Evolutionary conservation across 1,140 invertebrate species (phyloP).

Genomic region (Euschistus heros): DNA sequence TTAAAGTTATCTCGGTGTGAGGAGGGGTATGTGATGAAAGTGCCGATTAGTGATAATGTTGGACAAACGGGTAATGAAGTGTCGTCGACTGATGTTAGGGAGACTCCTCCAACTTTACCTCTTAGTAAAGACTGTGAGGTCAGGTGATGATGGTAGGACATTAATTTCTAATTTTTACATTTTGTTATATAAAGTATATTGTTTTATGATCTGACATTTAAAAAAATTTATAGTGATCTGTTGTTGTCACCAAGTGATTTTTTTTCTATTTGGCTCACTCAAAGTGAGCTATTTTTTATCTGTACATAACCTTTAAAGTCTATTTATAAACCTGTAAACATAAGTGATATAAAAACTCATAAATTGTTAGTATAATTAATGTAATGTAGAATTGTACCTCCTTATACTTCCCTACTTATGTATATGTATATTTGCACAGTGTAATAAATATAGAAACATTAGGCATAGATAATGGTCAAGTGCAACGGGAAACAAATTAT

Average conservation of each 20-base stretch:
- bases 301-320: conserved; percentile 24
- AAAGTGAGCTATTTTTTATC: conserved; percentile 28
- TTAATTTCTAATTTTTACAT: conserved; percentile 18
- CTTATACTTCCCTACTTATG: conserved; percentile 17
- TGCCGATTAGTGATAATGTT: conserved; percentile 30
- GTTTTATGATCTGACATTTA: conserved; percentile 24
- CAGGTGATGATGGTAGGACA: conserved; percentile 48
- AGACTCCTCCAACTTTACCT: conserved; percentile 40
- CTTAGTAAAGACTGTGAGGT: conserved; percentile 72
- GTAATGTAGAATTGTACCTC: conserved; percentile 23
- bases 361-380: conserved; percentile 25
- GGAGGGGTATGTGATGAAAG: conserved; percentile 51
- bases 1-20: conserved; percentile 69
- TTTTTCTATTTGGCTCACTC: conserved; percentile 24
- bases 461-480: conserved; percentile 30
- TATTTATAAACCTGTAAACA: conserved; percentile 14
- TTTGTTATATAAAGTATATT: conserved; percentile 23
- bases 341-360: conserved; percentile 25
- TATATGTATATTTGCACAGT: conserved; percentile 33
- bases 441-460: conserved; percentile 28
- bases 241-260: conserved; percentile 32
- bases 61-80: conserved; percentile 21
- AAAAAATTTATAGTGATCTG: conserved; percentile 18
- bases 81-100: conserved; percentile 9
- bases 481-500: conserved; percentile 31